Base-by-base conservation (phyloP, 2,888 invertebrate genomes). In the Physocephala rufipes region DNA sequence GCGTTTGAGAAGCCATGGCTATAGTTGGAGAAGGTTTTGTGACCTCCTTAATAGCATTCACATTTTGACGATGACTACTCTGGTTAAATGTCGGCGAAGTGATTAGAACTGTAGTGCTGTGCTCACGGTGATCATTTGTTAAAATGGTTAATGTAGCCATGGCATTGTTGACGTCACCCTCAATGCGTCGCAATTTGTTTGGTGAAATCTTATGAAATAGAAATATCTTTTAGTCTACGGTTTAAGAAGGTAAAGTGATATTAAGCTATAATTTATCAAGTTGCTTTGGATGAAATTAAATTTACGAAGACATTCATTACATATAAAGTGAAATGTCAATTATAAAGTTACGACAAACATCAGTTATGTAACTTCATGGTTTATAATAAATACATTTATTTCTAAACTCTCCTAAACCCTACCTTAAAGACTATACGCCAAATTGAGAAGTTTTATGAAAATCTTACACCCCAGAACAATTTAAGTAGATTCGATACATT, bases 111-210 rank as follows among this genome's bases (percentile, higher is more conserved):
- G 68, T 74, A 15, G 75, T 51, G 4, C 51, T 69, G 12, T 64
- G 67, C 24, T 64, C 30, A 36, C 71, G 70, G 51, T 72, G 62
- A 62, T 75, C 75, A 30, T 75, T 73, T 3, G 75, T 71, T 15
- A 75, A 45, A 16, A 75, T 75, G 36, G 75, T 75, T 15, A 74
- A 51, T 58, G 70, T 78, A 72, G 70, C 79, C 79, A 71, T 80
- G 75, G 71, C 79, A 75, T 70, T 79, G 77, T 78, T 80, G 66
- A 76, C 77, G 49, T 82, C 80, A 13, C 71, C 71, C 71, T 82
- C 82, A 72, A 80, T 75, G 55, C 81, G 82, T 21, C 82, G 76
- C 64, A 81, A 76, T 71, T 81, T 81, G 19, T 28, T 79, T 0
- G 79, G 77, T 43, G 76, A 75, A 28, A 81, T 73, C 82, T 81